Percentiles rank a stretch among this genome's conserved stretches.
Evolutionary conservation across 2,113 vertebrate genomes (phyloP).

Genomic region (Centrocercus urophasianus): DNA sequence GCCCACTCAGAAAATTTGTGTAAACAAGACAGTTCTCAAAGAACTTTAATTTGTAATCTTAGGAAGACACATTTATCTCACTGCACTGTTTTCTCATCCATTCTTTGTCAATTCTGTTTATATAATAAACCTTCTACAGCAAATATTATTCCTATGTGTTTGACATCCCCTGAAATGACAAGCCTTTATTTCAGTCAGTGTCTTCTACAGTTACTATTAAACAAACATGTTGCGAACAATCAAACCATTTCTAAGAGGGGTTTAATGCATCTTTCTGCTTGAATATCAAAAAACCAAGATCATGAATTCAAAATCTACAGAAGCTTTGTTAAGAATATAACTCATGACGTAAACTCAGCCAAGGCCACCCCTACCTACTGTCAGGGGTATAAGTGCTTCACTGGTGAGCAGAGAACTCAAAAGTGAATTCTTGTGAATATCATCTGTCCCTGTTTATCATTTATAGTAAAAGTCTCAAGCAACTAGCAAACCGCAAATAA

Average conservation of each 20-base stretch:
- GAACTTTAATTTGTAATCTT: neutral
- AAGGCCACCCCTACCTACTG: too few species aligned
- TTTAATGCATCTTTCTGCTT: neutral
- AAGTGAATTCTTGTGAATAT: neutral
- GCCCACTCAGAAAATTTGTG: neutral
- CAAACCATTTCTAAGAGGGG: rapidly evolving
- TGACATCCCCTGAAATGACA: neutral
- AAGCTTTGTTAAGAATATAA: neutral
- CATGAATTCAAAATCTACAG: neutral
- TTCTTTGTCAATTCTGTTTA: neutral
- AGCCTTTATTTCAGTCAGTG: neutral
- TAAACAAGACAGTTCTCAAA: neutral
- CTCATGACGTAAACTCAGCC: too few species aligned
- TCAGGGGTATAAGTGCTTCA: neutral
- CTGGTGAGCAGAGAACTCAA: neutral
- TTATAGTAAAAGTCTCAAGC: neutral
- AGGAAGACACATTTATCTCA: neutral
- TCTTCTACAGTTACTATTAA: neutral
- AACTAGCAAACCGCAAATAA: neutral
- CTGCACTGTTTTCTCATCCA: neutral
- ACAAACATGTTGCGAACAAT: neutral
- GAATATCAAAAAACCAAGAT: neutral
- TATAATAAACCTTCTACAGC: neutral
- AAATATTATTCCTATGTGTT: neutral
- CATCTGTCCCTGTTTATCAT: rapidly evolving